A percentile compares a stretch with the other conserved stretches of the same genome.
Conservation (phyloP, 2,113 vertebrate genomes). For the Aptenodytes patagonicus region DNA sequence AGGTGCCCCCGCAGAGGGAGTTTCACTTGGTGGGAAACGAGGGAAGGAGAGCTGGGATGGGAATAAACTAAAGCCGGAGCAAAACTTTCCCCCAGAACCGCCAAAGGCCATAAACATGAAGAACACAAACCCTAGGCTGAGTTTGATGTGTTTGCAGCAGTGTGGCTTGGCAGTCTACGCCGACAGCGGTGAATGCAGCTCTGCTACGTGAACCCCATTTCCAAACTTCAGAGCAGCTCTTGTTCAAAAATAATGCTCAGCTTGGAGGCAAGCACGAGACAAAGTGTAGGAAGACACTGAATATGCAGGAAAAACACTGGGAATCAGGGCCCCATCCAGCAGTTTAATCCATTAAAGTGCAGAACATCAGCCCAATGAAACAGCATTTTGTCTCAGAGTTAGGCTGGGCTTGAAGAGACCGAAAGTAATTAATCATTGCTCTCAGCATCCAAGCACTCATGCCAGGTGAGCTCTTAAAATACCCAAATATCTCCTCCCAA, state of each 20-base stretch:
- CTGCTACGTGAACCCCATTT: neutral
- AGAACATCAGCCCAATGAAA: neutral
- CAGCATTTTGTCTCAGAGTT: neutral
- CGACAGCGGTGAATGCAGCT: rapidly evolving
- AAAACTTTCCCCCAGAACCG: neutral
- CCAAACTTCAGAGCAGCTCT: neutral
- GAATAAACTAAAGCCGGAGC: neutral
- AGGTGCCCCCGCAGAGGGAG: neutral
- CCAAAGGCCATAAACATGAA: neutral
- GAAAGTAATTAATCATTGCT: neutral
- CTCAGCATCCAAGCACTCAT: neutral
- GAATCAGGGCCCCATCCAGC: neutral
- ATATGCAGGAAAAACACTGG: neutral
- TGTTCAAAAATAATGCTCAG: neutral
- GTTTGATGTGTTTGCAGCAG: neutral
- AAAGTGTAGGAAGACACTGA: neutral
- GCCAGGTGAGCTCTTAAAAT: neutral
- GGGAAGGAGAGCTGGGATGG: neutral
- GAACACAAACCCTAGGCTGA: neutral
- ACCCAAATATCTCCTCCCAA: neutral
- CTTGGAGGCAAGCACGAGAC: neutral
- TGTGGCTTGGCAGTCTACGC: neutral
- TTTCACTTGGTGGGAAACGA: neutral
- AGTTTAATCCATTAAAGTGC: neutral
- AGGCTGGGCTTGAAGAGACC: neutral